Conservation (phyloP, 2,888 invertebrate genomes). For the Yponomeuta cagnagella region DNA sequence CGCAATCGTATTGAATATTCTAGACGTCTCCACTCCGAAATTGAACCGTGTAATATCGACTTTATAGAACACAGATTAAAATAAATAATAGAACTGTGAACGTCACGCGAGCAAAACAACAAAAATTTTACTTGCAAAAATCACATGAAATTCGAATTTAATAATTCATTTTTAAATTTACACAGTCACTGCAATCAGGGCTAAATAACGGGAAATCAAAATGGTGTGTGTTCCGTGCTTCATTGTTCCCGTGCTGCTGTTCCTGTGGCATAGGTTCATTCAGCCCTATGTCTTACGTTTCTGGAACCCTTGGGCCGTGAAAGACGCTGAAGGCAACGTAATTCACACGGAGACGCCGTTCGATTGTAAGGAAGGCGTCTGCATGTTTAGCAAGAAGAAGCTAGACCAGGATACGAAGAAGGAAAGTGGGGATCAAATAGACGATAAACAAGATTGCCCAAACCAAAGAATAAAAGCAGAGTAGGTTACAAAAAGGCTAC, state of each 20-base stretch:
- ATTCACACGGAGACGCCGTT: conserved; percentile 75
- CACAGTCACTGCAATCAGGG: neutral
- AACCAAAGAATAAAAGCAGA: conserved; percentile 7
- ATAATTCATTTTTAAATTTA: neutral
- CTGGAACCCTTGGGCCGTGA: conserved; percentile 88
- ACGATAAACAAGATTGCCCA: conserved; percentile 15
- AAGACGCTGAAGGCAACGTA: conserved; percentile 76
- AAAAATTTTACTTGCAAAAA: no score
- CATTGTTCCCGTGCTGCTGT: conserved; percentile 86
- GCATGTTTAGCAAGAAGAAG: conserved; percentile 45
- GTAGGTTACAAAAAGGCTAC: neutral
- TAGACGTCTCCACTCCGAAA: no score
- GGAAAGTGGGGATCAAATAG: conserved; percentile 26
- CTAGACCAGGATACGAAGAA: neutral
- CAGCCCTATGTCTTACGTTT: conserved; percentile 87
- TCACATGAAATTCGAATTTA: no score
- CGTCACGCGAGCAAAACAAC: no score
- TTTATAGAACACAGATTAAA: no score
- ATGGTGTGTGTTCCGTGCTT: conserved; percentile 93
- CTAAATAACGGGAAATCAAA: neutral
- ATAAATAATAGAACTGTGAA: no score
- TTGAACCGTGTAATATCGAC: no score
- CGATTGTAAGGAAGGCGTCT: conserved; percentile 76
- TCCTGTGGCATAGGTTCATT: conserved; percentile 89
- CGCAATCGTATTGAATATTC: no score